Percentiles rank a stretch among this genome's conserved stretches.
These are phyloP conservation scores for Delphinus delphis DNA, from an alignment of 2,113 vertebrate genomes.

Conservation along the genomic window DNA sequence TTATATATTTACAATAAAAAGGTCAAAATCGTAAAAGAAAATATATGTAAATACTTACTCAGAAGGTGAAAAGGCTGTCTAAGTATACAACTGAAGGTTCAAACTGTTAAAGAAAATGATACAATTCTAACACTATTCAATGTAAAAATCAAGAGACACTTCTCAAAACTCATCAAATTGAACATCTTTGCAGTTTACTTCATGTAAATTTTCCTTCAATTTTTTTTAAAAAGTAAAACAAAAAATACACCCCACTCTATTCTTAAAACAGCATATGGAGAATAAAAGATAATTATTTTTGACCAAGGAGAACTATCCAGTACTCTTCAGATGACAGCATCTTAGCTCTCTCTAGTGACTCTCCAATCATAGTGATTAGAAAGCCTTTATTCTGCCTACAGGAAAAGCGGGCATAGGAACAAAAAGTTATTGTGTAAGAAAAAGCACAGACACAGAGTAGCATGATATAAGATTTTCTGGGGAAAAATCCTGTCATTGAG, in stretches of 20 bases:
- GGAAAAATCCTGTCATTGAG: too few relatives aligned
- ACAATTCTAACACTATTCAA: slow-evolving; percentile 59
- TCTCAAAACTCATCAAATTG: slow-evolving; percentile 36
- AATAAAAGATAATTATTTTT: neutral
- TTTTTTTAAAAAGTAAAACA: neutral
- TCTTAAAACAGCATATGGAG: neutral
- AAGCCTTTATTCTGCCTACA: neutral
- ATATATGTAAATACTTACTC: slow-evolving; percentile 63
- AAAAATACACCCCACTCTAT: neutral
- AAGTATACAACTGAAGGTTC: slow-evolving; percentile 47
- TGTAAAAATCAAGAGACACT: neutral
- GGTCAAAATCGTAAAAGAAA: slow-evolving; percentile 38
- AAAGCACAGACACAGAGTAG: neutral
- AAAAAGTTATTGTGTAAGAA: neutral
- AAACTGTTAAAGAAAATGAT: slow-evolving; percentile 72
- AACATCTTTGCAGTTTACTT: neutral
- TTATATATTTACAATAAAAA: slow-evolving; percentile 13
- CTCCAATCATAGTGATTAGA: neutral
- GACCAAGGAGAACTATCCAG: neutral
- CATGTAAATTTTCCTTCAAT: neutral
- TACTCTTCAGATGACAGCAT: neutral
- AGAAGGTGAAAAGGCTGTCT: slow-evolving; percentile 67
- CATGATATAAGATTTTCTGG: too few relatives aligned
- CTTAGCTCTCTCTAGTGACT: neutral
- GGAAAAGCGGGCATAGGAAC: neutral